Evolutionary conservation across 2,888 invertebrate genomes (phyloP).

Genomic region (Liposcelis brunnea): DNA sequence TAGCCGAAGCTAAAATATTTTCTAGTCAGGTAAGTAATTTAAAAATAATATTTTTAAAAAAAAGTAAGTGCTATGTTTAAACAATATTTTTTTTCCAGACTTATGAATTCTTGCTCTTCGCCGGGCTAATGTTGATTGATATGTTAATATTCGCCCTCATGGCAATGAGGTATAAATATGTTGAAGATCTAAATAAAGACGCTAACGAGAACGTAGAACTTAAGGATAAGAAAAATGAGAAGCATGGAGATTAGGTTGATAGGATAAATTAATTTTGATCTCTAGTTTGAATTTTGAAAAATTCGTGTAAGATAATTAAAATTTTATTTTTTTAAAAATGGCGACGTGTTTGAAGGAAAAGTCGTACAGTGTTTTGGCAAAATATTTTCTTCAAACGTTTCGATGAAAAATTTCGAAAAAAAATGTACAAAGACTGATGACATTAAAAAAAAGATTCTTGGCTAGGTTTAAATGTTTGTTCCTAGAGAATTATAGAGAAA

Average conservation of each 20-base stretch:
- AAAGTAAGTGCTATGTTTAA: neutral
- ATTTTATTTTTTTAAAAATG: neutral
- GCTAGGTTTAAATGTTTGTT: neutral
- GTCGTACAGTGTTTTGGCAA: neutral
- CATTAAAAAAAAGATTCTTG: no score
- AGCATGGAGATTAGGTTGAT: neutral
- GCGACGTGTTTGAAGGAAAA: neutral
- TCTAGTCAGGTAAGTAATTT: conserved; percentile 48
- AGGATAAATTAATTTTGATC: neutral
- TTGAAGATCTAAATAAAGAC: conserved; percentile 20
- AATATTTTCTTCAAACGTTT: neutral
- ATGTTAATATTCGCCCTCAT: conserved; percentile 66
- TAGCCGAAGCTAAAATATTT: conserved; percentile 63
- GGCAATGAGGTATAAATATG: conserved; percentile 64
- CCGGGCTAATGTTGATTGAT: conserved; percentile 66
- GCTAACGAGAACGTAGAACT: neutral
- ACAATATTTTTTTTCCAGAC: conserved; percentile 50
- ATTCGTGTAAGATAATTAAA: neutral
- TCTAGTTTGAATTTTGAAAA: conserved; percentile 5
- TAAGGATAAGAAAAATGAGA: neutral
- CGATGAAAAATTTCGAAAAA: neutral
- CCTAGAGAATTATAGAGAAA: no score
- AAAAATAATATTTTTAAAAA: neutral
- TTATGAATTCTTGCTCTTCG: conserved; percentile 73
- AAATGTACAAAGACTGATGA: neutral